Evolutionary conservation across 2,113 vertebrate species (phyloP), one percentile per base, ranked within the genome.

Genomic region (Cyrtonyx montezumae): DNA sequence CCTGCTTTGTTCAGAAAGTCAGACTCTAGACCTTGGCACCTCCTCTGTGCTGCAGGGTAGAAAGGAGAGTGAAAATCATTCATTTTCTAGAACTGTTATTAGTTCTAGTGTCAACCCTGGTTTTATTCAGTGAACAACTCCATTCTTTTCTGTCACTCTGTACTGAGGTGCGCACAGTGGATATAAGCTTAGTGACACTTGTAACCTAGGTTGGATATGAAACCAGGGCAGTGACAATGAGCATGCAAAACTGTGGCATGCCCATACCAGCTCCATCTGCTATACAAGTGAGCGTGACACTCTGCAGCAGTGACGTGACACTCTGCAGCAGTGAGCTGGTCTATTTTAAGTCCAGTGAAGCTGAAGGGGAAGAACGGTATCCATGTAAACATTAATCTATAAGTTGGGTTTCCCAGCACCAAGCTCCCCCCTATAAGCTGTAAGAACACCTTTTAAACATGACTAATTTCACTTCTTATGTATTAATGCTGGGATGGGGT

Each of bases 271-370:
- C 16, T 88, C 5, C 42, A 19, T 77, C 25, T 90, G 32, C 21
- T 76, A 2, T 48, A 0, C 11, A 23, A 36, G 17, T 55, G 32
- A 74, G 7, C 21, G 12, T 1, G 6, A 36, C 15, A n/a, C 15
- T 37, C 4, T 13, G 19, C 0, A 9, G 40, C 43, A 8, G 2
- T 55, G 79, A 87, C 21, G 12, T 1, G 6, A 36, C 15, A n/a
- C 15, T 37, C 4, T 13, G 19, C 0, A 9, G 40, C 43, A 8
- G 2, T 55, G 79, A 87, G 17, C n/a, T 67, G 68, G 28, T 70
- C 6, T 49, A 3, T 34, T 49, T 37, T 9, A 55, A 51, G 51
- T 26, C 62, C 46, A 63, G 9, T 32, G 79, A 75, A 88, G 10
- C 16, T n/a, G 34, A 79, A 45, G 12, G 12, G 14, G 6, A 51